phyloP scores from a whole-genome alignment of 2,113 vertebrate genomes.

The Saccopteryx leptura region DNA sequence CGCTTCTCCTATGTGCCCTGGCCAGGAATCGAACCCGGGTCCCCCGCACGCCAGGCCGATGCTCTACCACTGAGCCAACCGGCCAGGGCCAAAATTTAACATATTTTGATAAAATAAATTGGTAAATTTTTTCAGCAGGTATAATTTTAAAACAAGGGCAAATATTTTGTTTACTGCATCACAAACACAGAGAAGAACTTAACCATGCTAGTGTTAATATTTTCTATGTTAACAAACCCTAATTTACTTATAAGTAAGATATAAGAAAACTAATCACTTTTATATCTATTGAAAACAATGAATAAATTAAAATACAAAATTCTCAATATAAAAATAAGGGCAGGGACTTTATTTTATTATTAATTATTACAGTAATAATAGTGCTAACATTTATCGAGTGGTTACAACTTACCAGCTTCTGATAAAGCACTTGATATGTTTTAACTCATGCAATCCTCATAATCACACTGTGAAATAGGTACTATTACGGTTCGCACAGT shows the following conservation, averaged over 20 bases:
- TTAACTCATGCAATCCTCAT: background rate
- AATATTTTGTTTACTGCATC: slow-evolving; percentile 66
- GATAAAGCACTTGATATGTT: background rate
- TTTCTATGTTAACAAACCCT: slow-evolving; percentile 44
- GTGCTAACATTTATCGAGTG: background rate
- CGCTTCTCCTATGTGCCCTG: too few relatives aligned
- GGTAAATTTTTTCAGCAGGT: slow-evolving; percentile 86
- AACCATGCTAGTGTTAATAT: slow-evolving; percentile 52
- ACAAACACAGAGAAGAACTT: slow-evolving; percentile 70
- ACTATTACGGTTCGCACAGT: background rate
- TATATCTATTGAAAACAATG: background rate
- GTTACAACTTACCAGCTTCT: background rate
- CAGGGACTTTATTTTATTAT: background rate
- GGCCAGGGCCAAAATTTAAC: slow-evolving; percentile 89
- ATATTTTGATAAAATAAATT: slow-evolving; percentile 88
- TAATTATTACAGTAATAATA: background rate
- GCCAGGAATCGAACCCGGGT: too few relatives aligned
- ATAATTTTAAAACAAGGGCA: slow-evolving; percentile 80
- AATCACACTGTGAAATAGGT: background rate
- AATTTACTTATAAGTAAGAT: slow-evolving; percentile 68
- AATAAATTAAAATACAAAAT: slow-evolving; percentile 39
- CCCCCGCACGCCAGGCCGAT: too few relatives aligned
- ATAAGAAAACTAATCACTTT: slow-evolving; percentile 23
- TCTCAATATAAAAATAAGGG: slow-evolving; percentile 43
- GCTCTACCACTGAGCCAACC: too few relatives aligned